phyloP scores from a whole-genome alignment of 2,888 invertebrate genomes.

The Orthosia gracilis region DNA sequence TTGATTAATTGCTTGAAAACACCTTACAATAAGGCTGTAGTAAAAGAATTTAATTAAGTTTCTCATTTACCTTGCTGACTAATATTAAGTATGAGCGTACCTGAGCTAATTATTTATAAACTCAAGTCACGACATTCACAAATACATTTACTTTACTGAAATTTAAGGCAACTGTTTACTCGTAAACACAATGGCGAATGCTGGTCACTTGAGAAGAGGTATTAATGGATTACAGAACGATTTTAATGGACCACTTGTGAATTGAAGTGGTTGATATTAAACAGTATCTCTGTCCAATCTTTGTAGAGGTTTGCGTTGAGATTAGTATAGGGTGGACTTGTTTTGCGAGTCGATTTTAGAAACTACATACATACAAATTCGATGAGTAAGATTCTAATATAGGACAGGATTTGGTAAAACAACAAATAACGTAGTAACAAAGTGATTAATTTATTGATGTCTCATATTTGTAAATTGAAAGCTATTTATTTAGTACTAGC shows the following conservation, averaged over 20 bases:
- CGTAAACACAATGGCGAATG: background rate
- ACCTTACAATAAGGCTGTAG: constrained; percentile 49
- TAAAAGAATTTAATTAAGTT: constrained; percentile 70
- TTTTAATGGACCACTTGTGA: constrained; percentile 26
- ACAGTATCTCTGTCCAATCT: constrained; percentile 24
- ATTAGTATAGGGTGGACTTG: background rate
- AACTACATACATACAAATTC: background rate
- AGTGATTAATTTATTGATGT: background rate
- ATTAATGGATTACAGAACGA: constrained; percentile 16
- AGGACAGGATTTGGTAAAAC: background rate
- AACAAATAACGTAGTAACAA: background rate
- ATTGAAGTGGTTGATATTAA: constrained; percentile 35
- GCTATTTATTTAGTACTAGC: background rate
- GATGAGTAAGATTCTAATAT: background rate
- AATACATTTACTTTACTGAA: constrained; percentile 21
- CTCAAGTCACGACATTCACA: constrained; percentile 30
- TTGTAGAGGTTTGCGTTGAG: constrained; percentile 12
- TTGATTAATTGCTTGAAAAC: constrained; percentile 67
- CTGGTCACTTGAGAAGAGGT: constrained; percentile 12
- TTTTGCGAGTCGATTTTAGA: constrained; percentile 11
- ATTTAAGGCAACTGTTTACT: constrained; percentile 1
- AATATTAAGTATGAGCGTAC: constrained; percentile 36
- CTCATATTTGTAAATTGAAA: background rate
- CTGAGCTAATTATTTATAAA: constrained; percentile 35
- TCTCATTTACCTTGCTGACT: constrained; percentile 59